phyloP scores from a whole-genome alignment of 2,113 vertebrate species.

The Centropristis striata region DNA sequence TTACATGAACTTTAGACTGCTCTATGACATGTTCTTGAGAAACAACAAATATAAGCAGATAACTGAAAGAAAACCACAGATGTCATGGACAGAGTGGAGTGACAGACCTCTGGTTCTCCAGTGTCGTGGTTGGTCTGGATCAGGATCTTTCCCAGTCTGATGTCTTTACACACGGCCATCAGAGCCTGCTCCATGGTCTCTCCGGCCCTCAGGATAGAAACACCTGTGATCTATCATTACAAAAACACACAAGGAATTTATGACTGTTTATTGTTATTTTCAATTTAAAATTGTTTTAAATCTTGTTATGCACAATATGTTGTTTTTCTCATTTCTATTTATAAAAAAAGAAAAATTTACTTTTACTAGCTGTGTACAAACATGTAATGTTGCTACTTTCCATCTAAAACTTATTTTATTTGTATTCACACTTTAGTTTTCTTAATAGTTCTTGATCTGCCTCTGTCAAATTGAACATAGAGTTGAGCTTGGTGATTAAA shows the following conservation, averaged over 20 bases:
- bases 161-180: slow-evolving; percentile 93
- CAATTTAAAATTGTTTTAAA: no score
- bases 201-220: slow-evolving; percentile 92
- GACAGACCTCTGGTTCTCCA: slow-evolving; percentile 85
- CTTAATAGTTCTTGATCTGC: no score
- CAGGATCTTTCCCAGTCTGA: slow-evolving; percentile 93
- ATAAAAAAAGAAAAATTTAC: no score
- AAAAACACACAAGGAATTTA: not conserved
- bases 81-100: no score
- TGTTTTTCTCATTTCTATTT: no score
- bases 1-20: no score
- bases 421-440: not conserved
- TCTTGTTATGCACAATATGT: no score
- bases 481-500: not conserved
- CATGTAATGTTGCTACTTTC: not conserved
- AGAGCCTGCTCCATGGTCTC: slow-evolving; percentile 96
- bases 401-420: not conserved
- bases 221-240: slow-evolving; percentile 87
- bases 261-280: no score
- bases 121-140: slow-evolving; percentile 95
- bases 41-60: not conserved
- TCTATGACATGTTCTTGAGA: no score
- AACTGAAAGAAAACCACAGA: not conserved
- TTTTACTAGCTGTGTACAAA: no score
- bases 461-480: no score